Evolutionary conservation across 1,140 invertebrate genomes (phyloP), one percentile per base, ranked within the genome.

Genomic region (Atta colombica): DNA sequence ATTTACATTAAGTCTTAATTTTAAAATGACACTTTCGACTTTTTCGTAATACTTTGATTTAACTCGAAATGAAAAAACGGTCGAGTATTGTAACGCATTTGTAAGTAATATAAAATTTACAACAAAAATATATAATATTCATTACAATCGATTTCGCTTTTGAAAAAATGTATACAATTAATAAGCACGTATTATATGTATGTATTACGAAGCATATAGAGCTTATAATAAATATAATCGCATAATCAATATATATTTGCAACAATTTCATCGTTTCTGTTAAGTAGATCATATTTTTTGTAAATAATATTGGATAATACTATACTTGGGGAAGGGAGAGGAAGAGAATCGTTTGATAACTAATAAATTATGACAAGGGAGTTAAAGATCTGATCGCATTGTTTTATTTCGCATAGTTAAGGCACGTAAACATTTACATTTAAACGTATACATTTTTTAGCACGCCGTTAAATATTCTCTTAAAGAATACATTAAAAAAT

Each of bases 401-500:
- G 74, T 16, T 65, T 63, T 53, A 87, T 88, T 72, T 71, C 55
- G 21, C 14, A 68, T 72, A 81, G 80, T 78, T 74, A 58, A 77
- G 66, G 72, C 84, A 63, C 60, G n/a, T 60, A n/a, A 75, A 39
- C 6, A 39, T 71, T 65, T 14, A 55, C 18, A 61, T 53, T 63
- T 35, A 25, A 25, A 39, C 6, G 55, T 71, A 71, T 14, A 55
- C 18, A 61, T 53, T 63, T 35, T 25, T 53, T 55, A 89, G 75
- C 66, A 87, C 39, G 51, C 49, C 35, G 0, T 77, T 60, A 89
- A 51, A 82, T 31, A 49, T 61, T 35, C 10, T 49, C 21, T 31
- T 18, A 53, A 86, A 61, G 72, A 53, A 72, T 60, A 0, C 7
- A 14, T 68, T 84, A 90, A 80, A 87, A 89, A 89, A 89, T 89